Conservation (phyloP, 1,140 invertebrate genomes). For the Paracyclopina nana region DNA sequence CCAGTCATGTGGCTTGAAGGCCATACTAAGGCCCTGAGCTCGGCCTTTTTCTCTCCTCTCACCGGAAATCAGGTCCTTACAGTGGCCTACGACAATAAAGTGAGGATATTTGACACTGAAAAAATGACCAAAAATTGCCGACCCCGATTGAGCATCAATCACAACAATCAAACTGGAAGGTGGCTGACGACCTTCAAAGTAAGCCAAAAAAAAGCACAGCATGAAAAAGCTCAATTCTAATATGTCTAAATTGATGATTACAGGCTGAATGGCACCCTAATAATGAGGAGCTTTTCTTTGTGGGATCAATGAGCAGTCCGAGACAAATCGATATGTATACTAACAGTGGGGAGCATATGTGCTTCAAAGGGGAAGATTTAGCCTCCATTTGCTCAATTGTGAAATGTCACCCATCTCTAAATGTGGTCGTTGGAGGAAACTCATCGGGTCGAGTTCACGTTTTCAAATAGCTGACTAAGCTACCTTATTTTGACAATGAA, state of each 20-base stretch:
- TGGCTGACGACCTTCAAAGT: not conserved
- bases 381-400: conserved; percentile 4
- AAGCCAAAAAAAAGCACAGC: no score
- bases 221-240: no score
- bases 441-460: not conserved
- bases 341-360: not conserved
- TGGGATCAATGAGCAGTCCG: not conserved
- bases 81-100: not conserved
- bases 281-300: not conserved
- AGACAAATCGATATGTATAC: not conserved
- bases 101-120: not conserved
- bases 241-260: no score
- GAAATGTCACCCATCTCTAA: not conserved
- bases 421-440: not conserved
- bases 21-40: not conserved
- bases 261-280: not conserved
- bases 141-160: not conserved
- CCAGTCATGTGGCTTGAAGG: not conserved
- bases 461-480: not conserved
- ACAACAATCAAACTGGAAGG: not conserved
- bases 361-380: not conserved
- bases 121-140: not conserved
- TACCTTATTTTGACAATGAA: not conserved
- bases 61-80: not conserved
- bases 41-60: not conserved